These are phyloP conservation scores for Polymixis lichenea DNA, from an alignment of 2,888 invertebrate genomes.

Conservation along the genomic window DNA sequence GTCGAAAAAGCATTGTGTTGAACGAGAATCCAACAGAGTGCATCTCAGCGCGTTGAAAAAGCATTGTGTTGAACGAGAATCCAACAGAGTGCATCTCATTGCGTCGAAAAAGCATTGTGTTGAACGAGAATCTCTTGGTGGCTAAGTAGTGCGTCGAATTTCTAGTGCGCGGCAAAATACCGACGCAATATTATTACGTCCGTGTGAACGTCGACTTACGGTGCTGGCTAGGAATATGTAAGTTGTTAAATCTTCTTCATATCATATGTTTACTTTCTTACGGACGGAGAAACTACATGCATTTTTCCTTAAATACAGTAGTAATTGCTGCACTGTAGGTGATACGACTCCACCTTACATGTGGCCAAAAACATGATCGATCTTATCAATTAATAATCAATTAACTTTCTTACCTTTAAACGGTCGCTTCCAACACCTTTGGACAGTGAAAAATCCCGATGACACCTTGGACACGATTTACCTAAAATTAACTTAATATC, in stretches of 20 bases:
- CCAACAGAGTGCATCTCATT: too few relatives aligned
- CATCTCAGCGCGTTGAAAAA: too few relatives aligned
- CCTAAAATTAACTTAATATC: slow-evolving; percentile 81
- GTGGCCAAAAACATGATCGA: slow-evolving; percentile 55
- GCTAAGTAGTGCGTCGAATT: too few relatives aligned
- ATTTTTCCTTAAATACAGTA: slow-evolving; percentile 41
- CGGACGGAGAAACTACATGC: not conserved
- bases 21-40: too few relatives aligned
- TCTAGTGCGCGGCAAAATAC: too few relatives aligned
- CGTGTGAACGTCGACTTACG: too few relatives aligned
- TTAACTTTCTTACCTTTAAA: slow-evolving; percentile 61
- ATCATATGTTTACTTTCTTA: not conserved
- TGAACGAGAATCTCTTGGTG: too few relatives aligned
- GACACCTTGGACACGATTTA: slow-evolving; percentile 78
- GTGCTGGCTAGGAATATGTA: too few relatives aligned
- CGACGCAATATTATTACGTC: too few relatives aligned
- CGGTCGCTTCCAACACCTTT: slow-evolving; percentile 60
- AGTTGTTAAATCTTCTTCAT: not conserved
- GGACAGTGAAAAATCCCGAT: slow-evolving; percentile 71
- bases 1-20: too few relatives aligned
- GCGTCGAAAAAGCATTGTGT: too few relatives aligned
- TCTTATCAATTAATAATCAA: slow-evolving; percentile 69
- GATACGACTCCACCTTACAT: slow-evolving; percentile 26
- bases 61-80: too few relatives aligned
- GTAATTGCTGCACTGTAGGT: slow-evolving; percentile 37